Evolutionary conservation across 2,888 invertebrate genomes (phyloP).

Genomic region (Diplazon laetatorius): DNA sequence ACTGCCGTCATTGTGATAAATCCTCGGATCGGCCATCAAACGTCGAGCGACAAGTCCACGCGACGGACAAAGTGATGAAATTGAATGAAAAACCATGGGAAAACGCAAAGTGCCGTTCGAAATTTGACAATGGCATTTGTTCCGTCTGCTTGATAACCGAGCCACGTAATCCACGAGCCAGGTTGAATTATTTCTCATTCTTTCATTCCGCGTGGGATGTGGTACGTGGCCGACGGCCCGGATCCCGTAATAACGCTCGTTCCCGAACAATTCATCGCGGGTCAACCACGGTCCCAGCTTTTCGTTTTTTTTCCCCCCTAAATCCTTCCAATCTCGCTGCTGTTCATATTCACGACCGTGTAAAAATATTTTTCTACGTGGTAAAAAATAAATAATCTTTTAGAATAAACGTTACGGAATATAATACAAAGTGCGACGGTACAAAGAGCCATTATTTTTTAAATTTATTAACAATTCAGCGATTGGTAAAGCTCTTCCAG

Average conservation of each 20-base stretch:
- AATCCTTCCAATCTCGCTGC: slow-evolving; percentile 12
- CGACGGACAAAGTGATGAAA: not conserved
- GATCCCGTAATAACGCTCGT: slow-evolving; percentile 53
- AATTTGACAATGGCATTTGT: slow-evolving; percentile 19
- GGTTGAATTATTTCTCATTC: slow-evolving; percentile 60
- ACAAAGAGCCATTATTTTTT: not conserved
- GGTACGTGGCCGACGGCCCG: slow-evolving; percentile 50
- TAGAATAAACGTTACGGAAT: not conserved
- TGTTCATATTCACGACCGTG: slow-evolving; percentile 1
- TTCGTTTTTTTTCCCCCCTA: slow-evolving; percentile 37
- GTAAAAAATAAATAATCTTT: not conserved
- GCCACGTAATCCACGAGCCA: slow-evolving; percentile 51
- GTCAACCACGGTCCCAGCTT: slow-evolving; percentile 49
- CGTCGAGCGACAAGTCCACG: not conserved
- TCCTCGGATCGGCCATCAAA: too few species aligned
- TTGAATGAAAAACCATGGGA: slow-evolving; percentile 17
- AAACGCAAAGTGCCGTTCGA: slow-evolving; percentile 14
- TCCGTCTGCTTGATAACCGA: slow-evolving; percentile 52
- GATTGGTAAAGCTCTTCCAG: not conserved
- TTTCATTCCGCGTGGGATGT: slow-evolving; percentile 42
- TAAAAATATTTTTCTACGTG: slow-evolving; percentile 20
- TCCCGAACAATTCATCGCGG: slow-evolving; percentile 40
- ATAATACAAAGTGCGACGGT: not conserved
- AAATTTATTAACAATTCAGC: not conserved
- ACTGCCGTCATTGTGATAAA: not conserved